Conservation (phyloP, 2,113 vertebrate genomes). For the Raja brachyura region DNA sequence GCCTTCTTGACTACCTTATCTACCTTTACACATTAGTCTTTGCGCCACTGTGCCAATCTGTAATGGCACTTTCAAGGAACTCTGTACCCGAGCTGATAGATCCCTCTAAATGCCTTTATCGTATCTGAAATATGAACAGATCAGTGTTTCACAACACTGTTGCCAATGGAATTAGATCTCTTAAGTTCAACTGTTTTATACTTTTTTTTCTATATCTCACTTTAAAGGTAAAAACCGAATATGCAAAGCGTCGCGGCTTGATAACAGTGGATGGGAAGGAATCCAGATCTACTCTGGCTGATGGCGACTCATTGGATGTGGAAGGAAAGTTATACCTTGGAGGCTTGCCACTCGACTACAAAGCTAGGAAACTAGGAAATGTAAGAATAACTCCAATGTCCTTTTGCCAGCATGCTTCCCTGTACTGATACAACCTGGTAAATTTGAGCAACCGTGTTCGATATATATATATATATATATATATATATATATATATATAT, state of each 20-base stretch:
- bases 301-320: slow-evolving; percentile 73
- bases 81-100: no score
- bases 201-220: neutral
- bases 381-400: slow-evolving; percentile 52
- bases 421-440: neutral
- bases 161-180: neutral
- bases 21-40: no score
- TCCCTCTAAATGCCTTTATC: no score
- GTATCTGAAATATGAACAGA: neutral
- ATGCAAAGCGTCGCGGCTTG: slow-evolving; percentile 62
- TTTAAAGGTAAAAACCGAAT: slow-evolving; percentile 65
- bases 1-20: no score
- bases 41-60: no score
- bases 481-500: no score
- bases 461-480: no score
- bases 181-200: neutral
- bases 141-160: neutral
- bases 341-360: slow-evolving; percentile 66
- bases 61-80: no score
- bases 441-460: neutral
- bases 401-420: neutral
- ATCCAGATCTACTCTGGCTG: slow-evolving; percentile 56
- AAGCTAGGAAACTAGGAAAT: slow-evolving; percentile 66
- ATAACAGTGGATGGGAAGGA: slow-evolving; percentile 61
- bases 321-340: slow-evolving; percentile 75